phyloP scores from a whole-genome alignment of 2,888 invertebrate species.

The Drosophila prolongata region DNA sequence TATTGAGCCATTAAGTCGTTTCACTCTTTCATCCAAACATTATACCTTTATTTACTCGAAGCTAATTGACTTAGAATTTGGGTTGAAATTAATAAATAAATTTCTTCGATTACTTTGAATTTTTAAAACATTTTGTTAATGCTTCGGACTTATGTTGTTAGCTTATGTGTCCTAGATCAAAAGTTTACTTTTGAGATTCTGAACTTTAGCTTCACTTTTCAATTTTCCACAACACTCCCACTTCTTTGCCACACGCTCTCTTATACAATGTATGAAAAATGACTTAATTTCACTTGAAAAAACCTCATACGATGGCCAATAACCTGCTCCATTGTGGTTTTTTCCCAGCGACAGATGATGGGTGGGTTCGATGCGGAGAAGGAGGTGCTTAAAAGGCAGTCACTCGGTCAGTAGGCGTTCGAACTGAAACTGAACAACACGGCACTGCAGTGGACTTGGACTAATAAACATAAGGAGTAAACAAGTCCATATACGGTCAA shows the following conservation, averaged over 20 bases:
- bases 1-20: no score
- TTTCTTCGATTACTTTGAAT: no score
- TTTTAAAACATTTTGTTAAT: no score
- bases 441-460: constrained; percentile 44
- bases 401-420: constrained; percentile 71
- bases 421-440: constrained; percentile 22
- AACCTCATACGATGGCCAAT: constrained; percentile 43
- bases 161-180: no score
- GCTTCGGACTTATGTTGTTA: no score
- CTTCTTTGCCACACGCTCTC: constrained; percentile 59
- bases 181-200: no score
- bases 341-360: constrained; percentile 1
- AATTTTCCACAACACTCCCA: constrained; percentile 39
- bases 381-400: constrained; percentile 42
- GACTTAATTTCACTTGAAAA: constrained; percentile 64
- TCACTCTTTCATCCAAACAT: no score
- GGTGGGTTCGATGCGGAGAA: constrained; percentile 15
- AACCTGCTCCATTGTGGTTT: constrained; percentile 24
- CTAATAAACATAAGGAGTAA: constrained; percentile 78
- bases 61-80: no score
- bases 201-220: constrained; percentile 7
- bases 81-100: no score
- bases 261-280: constrained; percentile 59
- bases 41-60: no score
- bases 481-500: constrained; percentile 75